A percentile compares a stretch with the other conserved stretches of the same genome.
Conservation (phyloP, 2,113 vertebrate genomes). For the Pelmatolapia mariae region DNA sequence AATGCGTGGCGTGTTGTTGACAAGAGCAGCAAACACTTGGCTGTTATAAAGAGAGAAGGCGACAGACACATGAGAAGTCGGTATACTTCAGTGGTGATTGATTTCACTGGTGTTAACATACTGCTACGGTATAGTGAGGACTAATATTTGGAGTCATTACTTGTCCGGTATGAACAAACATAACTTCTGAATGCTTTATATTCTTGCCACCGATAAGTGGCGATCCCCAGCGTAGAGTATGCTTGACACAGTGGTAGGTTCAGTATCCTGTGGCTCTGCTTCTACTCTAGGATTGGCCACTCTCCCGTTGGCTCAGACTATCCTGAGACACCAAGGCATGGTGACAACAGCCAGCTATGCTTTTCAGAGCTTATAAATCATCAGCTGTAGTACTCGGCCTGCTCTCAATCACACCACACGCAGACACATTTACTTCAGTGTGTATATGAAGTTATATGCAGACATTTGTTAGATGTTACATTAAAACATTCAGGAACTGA, state of each 20-base stretch:
- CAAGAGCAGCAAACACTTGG: background rate
- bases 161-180: background rate
- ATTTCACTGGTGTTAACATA: background rate
- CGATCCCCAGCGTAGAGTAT: background rate
- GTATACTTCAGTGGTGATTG: background rate
- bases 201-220: background rate
- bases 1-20: background rate
- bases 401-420: background rate
- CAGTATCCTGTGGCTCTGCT: background rate
- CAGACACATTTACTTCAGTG: background rate
- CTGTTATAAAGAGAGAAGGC: background rate
- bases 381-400: background rate
- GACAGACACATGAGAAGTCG: background rate
- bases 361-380: background rate
- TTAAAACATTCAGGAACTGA: background rate
- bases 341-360: constrained; percentile 3
- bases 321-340: background rate
- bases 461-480: background rate
- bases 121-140: background rate
- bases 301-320: background rate
- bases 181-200: background rate
- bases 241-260: background rate
- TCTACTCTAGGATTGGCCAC: background rate
- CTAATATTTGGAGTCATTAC: background rate
- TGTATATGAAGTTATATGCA: background rate